A percentile compares a stretch with the other conserved stretches of the same genome.
These are phyloP conservation scores for Gasteruption jaculator DNA, from an alignment of 2,888 invertebrate species.

Conservation along the genomic window DNA sequence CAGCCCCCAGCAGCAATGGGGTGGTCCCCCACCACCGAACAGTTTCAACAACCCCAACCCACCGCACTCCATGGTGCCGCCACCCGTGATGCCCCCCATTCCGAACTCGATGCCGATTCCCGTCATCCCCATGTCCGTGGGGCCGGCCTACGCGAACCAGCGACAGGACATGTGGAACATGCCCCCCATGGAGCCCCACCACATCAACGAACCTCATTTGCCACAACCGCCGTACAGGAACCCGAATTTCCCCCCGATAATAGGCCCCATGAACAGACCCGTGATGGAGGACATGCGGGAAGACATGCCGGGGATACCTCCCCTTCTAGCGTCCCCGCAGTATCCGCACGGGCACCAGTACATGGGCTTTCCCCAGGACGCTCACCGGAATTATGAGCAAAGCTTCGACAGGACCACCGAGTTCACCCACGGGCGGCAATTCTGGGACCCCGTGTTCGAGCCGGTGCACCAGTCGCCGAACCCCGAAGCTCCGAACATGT, in stretches of 20 bases:
- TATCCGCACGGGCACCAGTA: constrained; percentile 19
- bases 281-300: constrained; percentile 21
- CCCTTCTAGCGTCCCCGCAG: constrained; percentile 23
- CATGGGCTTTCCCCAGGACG: constrained; percentile 22
- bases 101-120: neutral
- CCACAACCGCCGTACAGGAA: constrained; percentile 21
- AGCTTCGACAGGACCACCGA: constrained; percentile 30
- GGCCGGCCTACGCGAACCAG: too few species aligned
- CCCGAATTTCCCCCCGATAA: constrained; percentile 22
- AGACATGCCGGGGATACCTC: constrained; percentile 15
- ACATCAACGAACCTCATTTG: constrained; percentile 22
- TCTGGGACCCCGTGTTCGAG: constrained; percentile 25
- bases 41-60: constrained; percentile 15
- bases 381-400: constrained; percentile 14
- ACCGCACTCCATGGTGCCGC: constrained; percentile 14
- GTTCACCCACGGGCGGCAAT: constrained; percentile 27
- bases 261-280: constrained; percentile 22
- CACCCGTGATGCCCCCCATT: neutral
- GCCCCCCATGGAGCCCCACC: constrained; percentile 25
- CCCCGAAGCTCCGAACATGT: constrained; percentile 11
- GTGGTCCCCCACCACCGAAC: constrained; percentile 1
- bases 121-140: too few species aligned
- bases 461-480: too few species aligned
- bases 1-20: constrained; percentile 23
- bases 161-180: constrained; percentile 33